phyloP scores from a whole-genome alignment of 2,797 vertebrate genomes.

The Falco naumanni region DNA sequence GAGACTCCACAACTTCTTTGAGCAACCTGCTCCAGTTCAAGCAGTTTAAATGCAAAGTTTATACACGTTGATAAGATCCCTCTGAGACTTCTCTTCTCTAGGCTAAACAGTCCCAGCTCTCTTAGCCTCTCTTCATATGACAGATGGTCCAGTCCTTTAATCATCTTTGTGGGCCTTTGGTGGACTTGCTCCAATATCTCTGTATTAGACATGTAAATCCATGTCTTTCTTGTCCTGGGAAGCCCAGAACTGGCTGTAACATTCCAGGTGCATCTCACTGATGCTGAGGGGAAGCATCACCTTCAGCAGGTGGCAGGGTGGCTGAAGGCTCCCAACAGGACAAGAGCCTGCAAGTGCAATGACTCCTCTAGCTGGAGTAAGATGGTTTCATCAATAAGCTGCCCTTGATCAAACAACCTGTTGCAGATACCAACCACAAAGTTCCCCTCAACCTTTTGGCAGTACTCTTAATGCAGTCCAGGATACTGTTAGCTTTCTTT shows the following conservation, averaged over 20 bases:
- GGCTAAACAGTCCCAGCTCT: not conserved
- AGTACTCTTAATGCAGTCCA: not conserved
- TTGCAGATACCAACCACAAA: not conserved
- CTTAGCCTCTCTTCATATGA: not conserved
- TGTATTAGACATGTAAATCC: not conserved
- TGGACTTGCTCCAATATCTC: not conserved
- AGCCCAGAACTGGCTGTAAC: not conserved
- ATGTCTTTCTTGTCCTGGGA: not conserved
- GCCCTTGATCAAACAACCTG: no score
- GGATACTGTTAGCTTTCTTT: not conserved
- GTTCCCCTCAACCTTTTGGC: not conserved
- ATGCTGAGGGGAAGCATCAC: not conserved
- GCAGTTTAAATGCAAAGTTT: no score
- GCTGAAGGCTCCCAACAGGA: no score
- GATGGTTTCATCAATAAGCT: no score
- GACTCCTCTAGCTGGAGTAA: no score
- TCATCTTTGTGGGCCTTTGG: not conserved
- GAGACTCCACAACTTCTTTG: no score
- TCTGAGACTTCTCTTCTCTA: no score
- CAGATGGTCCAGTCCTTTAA: not conserved
- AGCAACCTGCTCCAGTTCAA: no score
- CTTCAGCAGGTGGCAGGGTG: not conserved
- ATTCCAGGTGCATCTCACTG: not conserved
- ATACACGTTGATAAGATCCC: no score
- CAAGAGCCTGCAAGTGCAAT: no score